These are phyloP conservation scores for Noctua pronuba DNA, from an alignment of 2,888 invertebrate genomes.

Conservation along the genomic window DNA sequence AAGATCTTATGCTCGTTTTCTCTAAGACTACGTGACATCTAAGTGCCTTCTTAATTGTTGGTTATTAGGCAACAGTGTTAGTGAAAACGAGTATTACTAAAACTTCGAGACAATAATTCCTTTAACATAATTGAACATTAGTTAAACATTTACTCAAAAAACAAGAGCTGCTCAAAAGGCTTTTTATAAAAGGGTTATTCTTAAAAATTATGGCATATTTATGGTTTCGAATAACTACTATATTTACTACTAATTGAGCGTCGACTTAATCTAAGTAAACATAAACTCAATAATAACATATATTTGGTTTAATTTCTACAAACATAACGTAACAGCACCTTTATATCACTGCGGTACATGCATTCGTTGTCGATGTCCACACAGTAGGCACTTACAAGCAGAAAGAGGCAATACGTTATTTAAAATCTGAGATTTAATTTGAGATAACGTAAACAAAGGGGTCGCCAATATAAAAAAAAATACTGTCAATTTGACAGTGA, in stretches of 20 bases:
- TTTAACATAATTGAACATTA: background rate
- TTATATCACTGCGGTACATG: slow-evolving; percentile 79
- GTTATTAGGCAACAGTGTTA: background rate
- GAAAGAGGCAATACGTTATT: background rate
- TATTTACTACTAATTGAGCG: slow-evolving; percentile 77
- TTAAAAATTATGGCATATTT: slow-evolving; percentile 80
- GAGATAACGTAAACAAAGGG: background rate
- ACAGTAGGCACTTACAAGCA: slow-evolving; percentile 34
- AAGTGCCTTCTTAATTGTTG: background rate
- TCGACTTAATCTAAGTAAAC: slow-evolving; percentile 76
- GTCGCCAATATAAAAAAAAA: background rate
- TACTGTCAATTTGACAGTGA: background rate
- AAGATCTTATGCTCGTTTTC: background rate
- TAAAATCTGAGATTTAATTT: background rate
- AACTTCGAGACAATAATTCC: slow-evolving; percentile 5
- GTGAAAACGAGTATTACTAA: background rate
- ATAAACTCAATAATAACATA: slow-evolving; percentile 77
- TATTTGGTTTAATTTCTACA: slow-evolving; percentile 87
- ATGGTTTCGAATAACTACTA: slow-evolving; percentile 65
- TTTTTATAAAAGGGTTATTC: slow-evolving; percentile 58
- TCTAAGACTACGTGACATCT: background rate
- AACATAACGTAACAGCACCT: slow-evolving; percentile 85
- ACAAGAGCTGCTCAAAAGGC: slow-evolving; percentile 47
- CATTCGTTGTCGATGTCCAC: slow-evolving; percentile 76
- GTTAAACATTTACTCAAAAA: background rate